Evolutionary conservation across 2,797 vertebrate species (phyloP).

Genomic region (Falco peregrinus): DNA sequence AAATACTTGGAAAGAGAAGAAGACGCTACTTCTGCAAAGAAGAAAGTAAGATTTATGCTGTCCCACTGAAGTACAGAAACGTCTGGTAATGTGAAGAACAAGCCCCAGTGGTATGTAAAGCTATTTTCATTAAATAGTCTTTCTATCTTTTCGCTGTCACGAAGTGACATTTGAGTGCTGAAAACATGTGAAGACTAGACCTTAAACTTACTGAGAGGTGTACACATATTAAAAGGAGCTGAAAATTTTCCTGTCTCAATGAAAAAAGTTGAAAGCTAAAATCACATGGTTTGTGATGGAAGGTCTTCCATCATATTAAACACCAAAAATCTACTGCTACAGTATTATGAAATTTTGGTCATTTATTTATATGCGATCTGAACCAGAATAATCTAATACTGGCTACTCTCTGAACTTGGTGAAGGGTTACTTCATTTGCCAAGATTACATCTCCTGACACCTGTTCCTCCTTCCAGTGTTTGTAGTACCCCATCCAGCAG

Average conservation of each 20-base stretch:
- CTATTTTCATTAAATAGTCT: neutral
- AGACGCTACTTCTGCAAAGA: neutral
- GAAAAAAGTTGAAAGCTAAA: neutral
- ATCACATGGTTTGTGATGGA: neutral
- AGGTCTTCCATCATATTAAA: neutral
- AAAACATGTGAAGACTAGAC: neutral
- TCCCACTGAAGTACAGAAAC: neutral
- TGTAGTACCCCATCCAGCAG: neutral
- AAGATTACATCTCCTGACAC: neutral
- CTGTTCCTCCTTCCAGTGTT: neutral
- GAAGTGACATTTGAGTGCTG: neutral
- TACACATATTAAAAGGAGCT: neutral
- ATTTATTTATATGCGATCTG: neutral
- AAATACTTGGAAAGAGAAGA: neutral
- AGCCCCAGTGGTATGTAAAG: neutral
- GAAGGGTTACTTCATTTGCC: neutral
- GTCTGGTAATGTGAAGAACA: neutral
- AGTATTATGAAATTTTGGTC: neutral
- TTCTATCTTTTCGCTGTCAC: neutral
- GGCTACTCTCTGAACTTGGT: rapidly evolving
- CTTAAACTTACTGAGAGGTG: neutral
- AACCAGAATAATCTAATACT: neutral
- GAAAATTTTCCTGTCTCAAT: neutral
- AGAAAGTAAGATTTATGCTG: neutral
- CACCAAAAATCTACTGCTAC: neutral